phyloP scores from a whole-genome alignment of 53 echinoderm and acorn worm genomes.

The Pentamera pediparva region DNA sequence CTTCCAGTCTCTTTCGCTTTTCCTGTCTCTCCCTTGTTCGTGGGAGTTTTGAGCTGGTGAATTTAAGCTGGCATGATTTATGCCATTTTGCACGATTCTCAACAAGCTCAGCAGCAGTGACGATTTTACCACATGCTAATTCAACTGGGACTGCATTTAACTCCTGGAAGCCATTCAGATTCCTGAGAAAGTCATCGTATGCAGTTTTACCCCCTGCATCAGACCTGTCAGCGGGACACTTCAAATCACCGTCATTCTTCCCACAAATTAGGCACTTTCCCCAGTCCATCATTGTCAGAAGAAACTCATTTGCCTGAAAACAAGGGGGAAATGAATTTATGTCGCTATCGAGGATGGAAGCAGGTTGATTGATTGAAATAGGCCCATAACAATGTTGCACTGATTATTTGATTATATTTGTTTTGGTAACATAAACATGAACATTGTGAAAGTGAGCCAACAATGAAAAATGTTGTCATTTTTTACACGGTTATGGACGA shows the following conservation, averaged over 20 bases:
- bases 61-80: conserved; percentile 22
- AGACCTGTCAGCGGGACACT: background rate
- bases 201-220: background rate
- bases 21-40: background rate
- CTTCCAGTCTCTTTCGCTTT: background rate
- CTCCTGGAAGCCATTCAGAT: background rate
- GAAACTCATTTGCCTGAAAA: too few relatives aligned
- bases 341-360: too few relatives aligned
- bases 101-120: background rate
- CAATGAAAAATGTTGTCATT: too few relatives aligned
- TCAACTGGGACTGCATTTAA: background rate
- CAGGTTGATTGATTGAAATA: too few relatives aligned
- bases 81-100: conserved; percentile 26
- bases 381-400: too few relatives aligned
- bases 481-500: too few relatives aligned
- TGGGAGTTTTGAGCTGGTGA: conserved; percentile 1
- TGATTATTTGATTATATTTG: too few relatives aligned
- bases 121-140: background rate
- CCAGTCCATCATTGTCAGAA: background rate
- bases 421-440: too few relatives aligned
- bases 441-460: too few relatives aligned
- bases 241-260: background rate
- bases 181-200: background rate
- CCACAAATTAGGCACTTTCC: background rate
- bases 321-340: too few relatives aligned